Evolutionary conservation across 1,140 invertebrate species (phyloP), one percentile per base, ranked within the genome.

Genomic region (Chrysomallon squamiferum): DNA sequence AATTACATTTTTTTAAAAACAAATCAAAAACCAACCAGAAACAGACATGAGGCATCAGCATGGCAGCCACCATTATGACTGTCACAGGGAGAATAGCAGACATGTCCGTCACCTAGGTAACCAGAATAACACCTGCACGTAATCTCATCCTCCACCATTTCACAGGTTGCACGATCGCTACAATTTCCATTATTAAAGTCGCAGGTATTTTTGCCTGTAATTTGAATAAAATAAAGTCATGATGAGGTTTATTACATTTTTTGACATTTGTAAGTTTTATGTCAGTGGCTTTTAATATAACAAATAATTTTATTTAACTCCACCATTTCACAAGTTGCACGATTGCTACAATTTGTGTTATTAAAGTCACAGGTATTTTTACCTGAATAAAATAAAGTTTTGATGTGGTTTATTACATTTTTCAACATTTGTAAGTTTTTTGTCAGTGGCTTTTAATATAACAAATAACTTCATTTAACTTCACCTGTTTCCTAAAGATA

Each of bases 161-260:
- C n/a, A 54, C 75, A 77, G 22, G 59, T 49, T 15, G 69, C 73
- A 45, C 73, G 68, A 5, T 59, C 47, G 65, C 68, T 70, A 65
- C 76, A 78, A 22, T 72, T 72, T 7, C 76, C 76, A 52, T 75
- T 72, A 41, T 67, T 60, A 47, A 71, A 75, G 7, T 50, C 43
- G 59, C 75, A 77, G 35, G 67, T 70, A 25, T 57, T 65, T 33
- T 66, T 69, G 49, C 41, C 49, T 58, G 35, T 18, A 64, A 18
- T 25, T n/a, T n/a, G n/a, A n/a, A n/a, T n/a, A n/a, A n/a, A n/a
- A 9, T 33, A 67, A 30, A 11, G 3, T 18, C n/a, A n/a, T n/a
- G n/a, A n/a, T n/a, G n/a, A n/a, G n/a, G n/a, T n/a, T n/a, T n/a
- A n/a, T n/a, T n/a, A n/a, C n/a, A n/a, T n/a, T n/a, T n/a, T n/a